Evolutionary conservation across 2,888 invertebrate genomes (phyloP).

Genomic region (Theretra japonica): DNA sequence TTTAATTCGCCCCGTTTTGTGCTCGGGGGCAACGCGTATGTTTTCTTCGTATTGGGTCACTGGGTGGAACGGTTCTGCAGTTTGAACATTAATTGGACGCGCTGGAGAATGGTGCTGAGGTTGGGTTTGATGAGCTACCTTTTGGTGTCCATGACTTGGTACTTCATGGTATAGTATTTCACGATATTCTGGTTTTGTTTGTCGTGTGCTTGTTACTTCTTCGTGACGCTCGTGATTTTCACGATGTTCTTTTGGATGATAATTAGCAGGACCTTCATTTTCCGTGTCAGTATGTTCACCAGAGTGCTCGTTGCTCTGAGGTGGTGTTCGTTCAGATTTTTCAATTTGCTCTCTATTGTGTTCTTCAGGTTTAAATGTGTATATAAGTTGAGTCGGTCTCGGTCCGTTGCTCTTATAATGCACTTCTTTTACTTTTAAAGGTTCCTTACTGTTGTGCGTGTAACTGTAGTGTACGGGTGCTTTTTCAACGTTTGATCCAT

Average conservation of each 20-base stretch:
- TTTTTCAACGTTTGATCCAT: conserved; percentile 61
- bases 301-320: conserved; percentile 43
- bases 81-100: conserved; percentile 41
- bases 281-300: conserved; percentile 41
- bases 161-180: conserved; percentile 28
- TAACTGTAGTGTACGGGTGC: conserved; percentile 70
- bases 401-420: conserved; percentile 57
- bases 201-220: not conserved
- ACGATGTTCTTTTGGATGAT: conserved; percentile 32
- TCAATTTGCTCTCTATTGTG: conserved; percentile 42
- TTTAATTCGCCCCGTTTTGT: conserved; percentile 59
- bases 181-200: conserved; percentile 33
- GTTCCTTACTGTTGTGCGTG: conserved; percentile 58
- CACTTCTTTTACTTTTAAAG: conserved; percentile 57
- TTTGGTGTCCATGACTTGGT: conserved; percentile 32
- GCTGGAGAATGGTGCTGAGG: conserved; percentile 43
- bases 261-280: conserved; percentile 39
- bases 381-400: conserved; percentile 62
- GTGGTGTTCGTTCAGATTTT: conserved; percentile 37
- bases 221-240: conserved; percentile 31
- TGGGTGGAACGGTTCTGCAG: conserved; percentile 52
- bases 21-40: conserved; percentile 54
- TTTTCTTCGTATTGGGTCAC: conserved; percentile 68
- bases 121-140: conserved; percentile 31
- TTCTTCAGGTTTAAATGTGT: conserved; percentile 59